A percentile compares a stretch with the other conserved stretches of the same genome.
These are phyloP conservation scores for Microtus pennsylvanicus DNA, from an alignment of 2,113 vertebrate species.

Conservation along the genomic window DNA sequence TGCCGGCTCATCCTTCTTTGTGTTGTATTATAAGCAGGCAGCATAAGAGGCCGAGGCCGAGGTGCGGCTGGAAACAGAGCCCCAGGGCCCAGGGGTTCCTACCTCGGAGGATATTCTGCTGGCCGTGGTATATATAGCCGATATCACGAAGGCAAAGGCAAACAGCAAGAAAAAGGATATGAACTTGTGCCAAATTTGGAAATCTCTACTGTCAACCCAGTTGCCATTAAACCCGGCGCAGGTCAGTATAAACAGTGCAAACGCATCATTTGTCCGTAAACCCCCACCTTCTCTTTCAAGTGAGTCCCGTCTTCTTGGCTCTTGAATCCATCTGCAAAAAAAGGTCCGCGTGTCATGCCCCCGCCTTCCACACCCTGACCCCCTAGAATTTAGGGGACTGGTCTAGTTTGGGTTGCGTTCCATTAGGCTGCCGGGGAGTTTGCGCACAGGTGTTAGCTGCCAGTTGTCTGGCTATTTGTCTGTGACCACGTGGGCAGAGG, in stretches of 20 bases:
- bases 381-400: background rate
- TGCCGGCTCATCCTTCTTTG: slow-evolving; percentile 79
- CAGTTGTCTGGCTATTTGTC: background rate
- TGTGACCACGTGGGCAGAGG: background rate
- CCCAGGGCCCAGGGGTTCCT: slow-evolving; percentile 96
- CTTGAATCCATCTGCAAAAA: background rate
- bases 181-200: slow-evolving; percentile 97
- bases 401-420: background rate
- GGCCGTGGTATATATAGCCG: slow-evolving; percentile 99
- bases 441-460: background rate
- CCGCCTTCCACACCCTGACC: background rate
- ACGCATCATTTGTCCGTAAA: background rate
- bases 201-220: slow-evolving; percentile 93
- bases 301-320: background rate
- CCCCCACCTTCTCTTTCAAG: background rate
- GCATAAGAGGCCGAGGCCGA: slow-evolving; percentile 97
- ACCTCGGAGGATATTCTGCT: slow-evolving; percentile 99
- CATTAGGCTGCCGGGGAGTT: background rate
- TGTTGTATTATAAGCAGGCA: slow-evolving; percentile 96
- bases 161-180: slow-evolving; percentile 95
- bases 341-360: background rate
- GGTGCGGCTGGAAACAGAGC: slow-evolving; percentile 95
- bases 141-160: slow-evolving; percentile 99
- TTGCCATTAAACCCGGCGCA: slow-evolving; percentile 97
- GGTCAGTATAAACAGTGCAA: slow-evolving; percentile 90